Conservation (phyloP, 2,797 vertebrate species). For the Sparidentex hasta region DNA sequence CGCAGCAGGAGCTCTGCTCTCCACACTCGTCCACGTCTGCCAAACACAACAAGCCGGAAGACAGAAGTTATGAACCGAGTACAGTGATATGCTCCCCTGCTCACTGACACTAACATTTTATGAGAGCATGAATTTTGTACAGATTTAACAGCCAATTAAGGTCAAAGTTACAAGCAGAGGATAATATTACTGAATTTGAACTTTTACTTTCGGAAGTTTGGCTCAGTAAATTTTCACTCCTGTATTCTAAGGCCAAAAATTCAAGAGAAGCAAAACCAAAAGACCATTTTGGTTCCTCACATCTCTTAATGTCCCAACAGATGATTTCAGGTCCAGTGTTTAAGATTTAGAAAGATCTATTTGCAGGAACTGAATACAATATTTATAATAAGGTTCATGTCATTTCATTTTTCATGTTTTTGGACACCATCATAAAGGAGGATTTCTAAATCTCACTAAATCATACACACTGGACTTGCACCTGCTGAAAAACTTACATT, state of each 20-base stretch:
- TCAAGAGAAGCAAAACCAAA: conserved; percentile 1
- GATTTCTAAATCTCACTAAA: no score
- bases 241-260: background rate
- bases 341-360: no score
- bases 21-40: conserved; percentile 92
- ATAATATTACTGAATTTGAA: background rate
- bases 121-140: conserved; percentile 23
- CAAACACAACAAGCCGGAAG: conserved; percentile 54
- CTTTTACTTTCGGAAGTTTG: background rate
- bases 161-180: background rate
- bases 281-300: background rate
- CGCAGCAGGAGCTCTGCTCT: conserved; percentile 89
- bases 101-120: conserved; percentile 15
- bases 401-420: no score
- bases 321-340: background rate
- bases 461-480: no score
- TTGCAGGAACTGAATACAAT: no score
- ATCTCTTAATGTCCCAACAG: background rate
- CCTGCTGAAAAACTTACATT: background rate
- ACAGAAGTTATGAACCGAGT: conserved; percentile 26
- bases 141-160: conserved; percentile 33
- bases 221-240: background rate
- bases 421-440: no score
- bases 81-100: conserved; percentile 13
- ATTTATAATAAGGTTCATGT: no score